Evolutionary conservation across 2,888 invertebrate genomes (phyloP), one percentile per base, ranked within the genome.

Genomic region (Tinea pellionella): DNA sequence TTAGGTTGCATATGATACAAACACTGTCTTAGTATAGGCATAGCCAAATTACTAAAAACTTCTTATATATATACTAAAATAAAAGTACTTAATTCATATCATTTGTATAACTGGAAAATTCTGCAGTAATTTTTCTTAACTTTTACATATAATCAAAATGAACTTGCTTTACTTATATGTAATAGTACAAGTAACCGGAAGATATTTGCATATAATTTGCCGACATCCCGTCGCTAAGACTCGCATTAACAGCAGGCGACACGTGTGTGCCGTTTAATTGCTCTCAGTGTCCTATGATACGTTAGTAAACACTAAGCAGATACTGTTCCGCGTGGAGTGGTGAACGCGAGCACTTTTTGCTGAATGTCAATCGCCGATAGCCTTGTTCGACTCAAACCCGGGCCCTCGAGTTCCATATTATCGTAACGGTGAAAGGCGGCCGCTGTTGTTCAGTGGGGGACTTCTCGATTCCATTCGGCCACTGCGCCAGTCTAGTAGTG

Each of bases 301-400:
- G 9, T 47, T 47, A 47, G 47, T 18, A 47, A 47, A 47, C 15
- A 16, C 24, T 53, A 53, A 53, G 12, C 53, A 24, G 18, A 24
- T n/a, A 53, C 13, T 16, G 53, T 53, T 53, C 24, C 24, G 53
- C 12, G 53, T 53, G 24, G 15, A 47, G 47, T n/a, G 15, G 47
- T 12, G 37, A 16, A 15, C 18, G 47, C 47, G 47, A 9, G 18
- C 57, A 32, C 75, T 78, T 80, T 80, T 80, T 83, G 83, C 78
- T 82, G 77, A 83, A 83, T 84, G 85, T 84, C 85, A 84, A 77
- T 84, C 84, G 79, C 77, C 80, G 71, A 75, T 71, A 83, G 84
- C 84, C 85, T 86, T 84, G 85, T 82, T 77, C 72, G 83, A 82
- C 79, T 68, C 71, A 68, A 83, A 81, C 79, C 68, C 71, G 68